phyloP scores from a whole-genome alignment of 1,140 invertebrate species.

The Marisa cornuarietis region DNA sequence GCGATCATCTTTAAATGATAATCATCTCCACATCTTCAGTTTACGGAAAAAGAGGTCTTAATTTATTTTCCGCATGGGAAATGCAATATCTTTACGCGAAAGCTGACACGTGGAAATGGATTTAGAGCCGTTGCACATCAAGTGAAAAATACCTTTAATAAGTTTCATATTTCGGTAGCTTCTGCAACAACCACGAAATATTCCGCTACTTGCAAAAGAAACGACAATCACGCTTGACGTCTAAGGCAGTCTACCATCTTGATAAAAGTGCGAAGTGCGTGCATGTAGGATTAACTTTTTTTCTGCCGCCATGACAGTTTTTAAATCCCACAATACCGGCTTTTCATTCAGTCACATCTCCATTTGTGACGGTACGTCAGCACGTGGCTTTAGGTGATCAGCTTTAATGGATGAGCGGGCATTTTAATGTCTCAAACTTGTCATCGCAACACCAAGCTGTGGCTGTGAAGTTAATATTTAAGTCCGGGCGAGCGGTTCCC shows the following conservation, averaged over 20 bases:
- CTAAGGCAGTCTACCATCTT: neutral
- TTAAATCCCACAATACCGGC: neutral
- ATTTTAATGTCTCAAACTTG: neutral
- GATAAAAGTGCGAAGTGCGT: too few relatives aligned
- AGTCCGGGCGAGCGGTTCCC: neutral
- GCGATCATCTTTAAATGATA: too few relatives aligned
- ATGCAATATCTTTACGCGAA: too few relatives aligned
- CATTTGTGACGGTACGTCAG: conserved; percentile 1
- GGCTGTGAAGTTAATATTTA: neutral
- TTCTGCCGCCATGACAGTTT: neutral
- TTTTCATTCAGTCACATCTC: neutral
- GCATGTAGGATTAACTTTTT: neutral
- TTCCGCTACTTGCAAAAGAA: neutral
- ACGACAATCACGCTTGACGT: neutral
- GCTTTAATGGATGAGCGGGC: neutral
- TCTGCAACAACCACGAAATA: neutral
- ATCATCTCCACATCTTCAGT: too few relatives aligned
- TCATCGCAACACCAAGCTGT: neutral
- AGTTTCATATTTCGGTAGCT: too few relatives aligned
- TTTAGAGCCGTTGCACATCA: too few relatives aligned
- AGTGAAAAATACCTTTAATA: too few relatives aligned
- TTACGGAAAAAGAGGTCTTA: too few relatives aligned
- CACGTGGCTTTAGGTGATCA: neutral
- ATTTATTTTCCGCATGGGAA: too few relatives aligned
- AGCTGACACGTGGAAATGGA: too few relatives aligned